Base-by-base conservation (phyloP, 2,113 vertebrate genomes). In the Actenoides hombroni region DNA sequence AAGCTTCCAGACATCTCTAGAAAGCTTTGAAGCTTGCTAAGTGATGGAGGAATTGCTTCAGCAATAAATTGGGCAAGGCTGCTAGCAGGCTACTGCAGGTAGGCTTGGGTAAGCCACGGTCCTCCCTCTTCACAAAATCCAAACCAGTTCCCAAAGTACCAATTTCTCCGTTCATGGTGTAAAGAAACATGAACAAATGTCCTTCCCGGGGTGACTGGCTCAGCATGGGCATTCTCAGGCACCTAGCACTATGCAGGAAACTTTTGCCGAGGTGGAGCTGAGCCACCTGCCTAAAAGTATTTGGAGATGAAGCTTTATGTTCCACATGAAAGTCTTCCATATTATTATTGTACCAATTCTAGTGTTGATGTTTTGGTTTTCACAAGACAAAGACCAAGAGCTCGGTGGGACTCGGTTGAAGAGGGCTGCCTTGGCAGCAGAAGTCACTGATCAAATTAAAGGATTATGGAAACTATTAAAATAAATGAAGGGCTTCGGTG, bases 1-100 rank as follows among this genome's bases (percentile, higher is more conserved):
- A 77, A 57, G 86, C 86, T 89, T 83, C 83, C 88, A 67, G 77
- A 93, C 94, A 89, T 87, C 88, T 86, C 91, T 26, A 40, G 77
- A 57, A 89, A 79, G 65, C 88, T 87, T 92, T 65, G 92, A 76
- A 87, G 74, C 49, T 39, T 75, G 23, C 57, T 57, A 48, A 94
- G 78, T 44, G 78, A 21, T 76, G 37, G 64, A 79, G 83, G 57
- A 82, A 82, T 46, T 57, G 54, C 61, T 82, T 61, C 37, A 42
- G 70, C 1, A 6, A 29, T 40, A 61, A 73, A 18, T 28, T 37
- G 60, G 70, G 49, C n/a, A 42, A 51, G 67, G 40, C 59, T 51
- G 57, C 33, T 29, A 6, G 37, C 49, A 28, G 69, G 56, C 63
- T 80, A 2, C 88, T 74, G 51, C 16, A 20, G 64, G 35, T 20